Base-by-base conservation (phyloP, 2,888 invertebrate species). In the Drosophila pseudotalamancana region DNA sequence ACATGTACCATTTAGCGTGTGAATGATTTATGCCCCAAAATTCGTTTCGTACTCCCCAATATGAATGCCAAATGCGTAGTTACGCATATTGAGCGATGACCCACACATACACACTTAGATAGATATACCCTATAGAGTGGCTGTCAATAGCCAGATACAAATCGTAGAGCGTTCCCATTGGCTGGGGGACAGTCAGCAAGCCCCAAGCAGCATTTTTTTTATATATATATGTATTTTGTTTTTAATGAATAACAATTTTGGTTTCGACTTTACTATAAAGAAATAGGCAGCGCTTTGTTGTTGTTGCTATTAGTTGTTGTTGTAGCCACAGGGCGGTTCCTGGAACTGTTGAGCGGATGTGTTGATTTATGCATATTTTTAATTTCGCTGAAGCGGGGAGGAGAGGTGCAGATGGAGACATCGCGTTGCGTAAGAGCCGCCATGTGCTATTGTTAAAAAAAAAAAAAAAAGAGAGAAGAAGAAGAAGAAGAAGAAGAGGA, bases 301-400 rank as follows among this genome's bases (percentile, higher is more conserved):
- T 25, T 51, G 29, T 29, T 57, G 43, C 51, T 61, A 45, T 25
- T 40, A n/a, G 39, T 6, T 23, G 23, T 16, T 48, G 45, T 9
- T 56, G 11, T 18, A 50, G 27, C 51, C 61, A 56, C 64, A 68
- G 78, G 87, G 77, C 65, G 87, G 82, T 87, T 84, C 84, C 86
- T 70, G 75, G 86, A 84, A 84, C 70, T 74, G 72, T 66, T 55
- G 39, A 80, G 77, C 84, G 84, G 84, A 84, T 83, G 84, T 82
- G 83, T 86, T 84, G 88, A 84, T 87, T 87, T 84, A 84, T 84
- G 77, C 71, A 46, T 65, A 59, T 42, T 77, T 59, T 56, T 67
- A 42, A 37, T 50, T 49, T 49, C 62, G 37, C 9, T 43, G 59
- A 49, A 14, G 21, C 31, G 4, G 16, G 40, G 50, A 45, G 18